These are phyloP conservation scores for Sebastes glaucus DNA, from an alignment of 2,797 vertebrate genomes.

Conservation along the genomic window DNA sequence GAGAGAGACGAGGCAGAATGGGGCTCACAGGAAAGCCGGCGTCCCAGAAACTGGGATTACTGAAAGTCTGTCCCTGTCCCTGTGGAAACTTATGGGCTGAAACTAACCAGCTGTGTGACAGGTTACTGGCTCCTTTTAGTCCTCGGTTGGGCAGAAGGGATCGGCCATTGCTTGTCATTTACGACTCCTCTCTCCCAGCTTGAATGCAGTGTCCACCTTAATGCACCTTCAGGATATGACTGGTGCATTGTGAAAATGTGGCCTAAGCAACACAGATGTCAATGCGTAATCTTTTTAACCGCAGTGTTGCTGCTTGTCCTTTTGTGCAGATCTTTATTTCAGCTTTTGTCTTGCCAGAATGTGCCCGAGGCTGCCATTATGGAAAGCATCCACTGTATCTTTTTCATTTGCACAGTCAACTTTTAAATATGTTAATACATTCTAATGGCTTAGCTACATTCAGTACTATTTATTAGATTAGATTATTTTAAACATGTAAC, in stretches of 20 bases:
- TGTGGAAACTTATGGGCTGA: neutral
- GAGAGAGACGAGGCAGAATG: constrained; percentile 2
- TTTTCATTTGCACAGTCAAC: neutral
- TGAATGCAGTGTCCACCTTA: neutral
- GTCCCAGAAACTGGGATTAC: constrained; percentile 31
- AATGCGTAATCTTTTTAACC: neutral
- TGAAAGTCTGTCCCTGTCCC: constrained; percentile 12
- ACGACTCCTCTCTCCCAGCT: neutral
- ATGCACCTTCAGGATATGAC: neutral
- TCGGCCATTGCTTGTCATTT: neutral
- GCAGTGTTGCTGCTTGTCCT: neutral
- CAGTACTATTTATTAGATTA: too few relatives aligned
- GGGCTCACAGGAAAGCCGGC: constrained; percentile 4
- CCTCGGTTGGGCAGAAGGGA: neutral
- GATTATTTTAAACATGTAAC: neutral
- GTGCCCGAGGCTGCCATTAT: neutral
- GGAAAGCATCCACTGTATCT: neutral
- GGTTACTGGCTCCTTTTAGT: neutral
- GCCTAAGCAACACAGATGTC: neutral
- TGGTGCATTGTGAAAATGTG: neutral
- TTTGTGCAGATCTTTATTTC: neutral
- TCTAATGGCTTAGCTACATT: neutral
- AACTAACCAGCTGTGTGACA: constrained; percentile 1
- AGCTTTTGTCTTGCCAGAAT: neutral
- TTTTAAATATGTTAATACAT: neutral